Evolutionary conservation across 2,113 vertebrate genomes (phyloP).

Genomic region (Neodontobutis hainanensis): DNA sequence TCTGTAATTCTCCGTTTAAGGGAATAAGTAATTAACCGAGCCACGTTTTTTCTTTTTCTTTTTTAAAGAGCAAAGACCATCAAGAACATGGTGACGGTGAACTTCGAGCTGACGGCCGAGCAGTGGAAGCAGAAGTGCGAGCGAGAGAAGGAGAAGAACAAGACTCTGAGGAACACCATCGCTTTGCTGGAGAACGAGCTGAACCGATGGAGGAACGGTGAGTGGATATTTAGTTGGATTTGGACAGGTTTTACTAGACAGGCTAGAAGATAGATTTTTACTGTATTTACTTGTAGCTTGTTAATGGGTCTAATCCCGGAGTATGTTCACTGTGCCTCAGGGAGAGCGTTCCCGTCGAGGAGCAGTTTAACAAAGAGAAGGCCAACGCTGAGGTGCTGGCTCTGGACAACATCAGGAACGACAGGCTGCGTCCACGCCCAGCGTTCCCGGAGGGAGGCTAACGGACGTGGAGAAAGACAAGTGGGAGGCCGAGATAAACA

Average conservation of each 20-base stretch:
- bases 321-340: constrained; percentile 61
- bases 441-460: constrained; percentile 86
- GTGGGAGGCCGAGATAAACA: constrained; percentile 96
- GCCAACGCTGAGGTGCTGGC: constrained; percentile 89
- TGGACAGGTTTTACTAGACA: no score
- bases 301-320: no score
- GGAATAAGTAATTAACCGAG: neutral
- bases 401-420: constrained; percentile 88
- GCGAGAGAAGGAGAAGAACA: constrained; percentile 93
- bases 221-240: constrained; percentile 53
- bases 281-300: no score
- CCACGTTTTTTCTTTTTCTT: neutral
- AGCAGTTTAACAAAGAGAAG: constrained; percentile 97
- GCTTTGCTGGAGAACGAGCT: constrained; percentile 98
- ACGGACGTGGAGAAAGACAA: constrained; percentile 93
- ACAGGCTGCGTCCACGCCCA: constrained; percentile 87
- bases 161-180: constrained; percentile 90
- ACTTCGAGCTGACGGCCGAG: constrained; percentile 95
- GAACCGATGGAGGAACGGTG: constrained; percentile 94
- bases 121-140: constrained; percentile 99
- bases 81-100: constrained; percentile 96
- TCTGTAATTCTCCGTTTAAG: no score
- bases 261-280: no score
- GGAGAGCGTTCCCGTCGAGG: constrained; percentile 92
- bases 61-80: constrained; percentile 93